A percentile compares a stretch with the other conserved stretches of the same genome.
phyloP scores from a whole-genome alignment of 2,888 invertebrate genomes.

The Mystacides longicornis region DNA sequence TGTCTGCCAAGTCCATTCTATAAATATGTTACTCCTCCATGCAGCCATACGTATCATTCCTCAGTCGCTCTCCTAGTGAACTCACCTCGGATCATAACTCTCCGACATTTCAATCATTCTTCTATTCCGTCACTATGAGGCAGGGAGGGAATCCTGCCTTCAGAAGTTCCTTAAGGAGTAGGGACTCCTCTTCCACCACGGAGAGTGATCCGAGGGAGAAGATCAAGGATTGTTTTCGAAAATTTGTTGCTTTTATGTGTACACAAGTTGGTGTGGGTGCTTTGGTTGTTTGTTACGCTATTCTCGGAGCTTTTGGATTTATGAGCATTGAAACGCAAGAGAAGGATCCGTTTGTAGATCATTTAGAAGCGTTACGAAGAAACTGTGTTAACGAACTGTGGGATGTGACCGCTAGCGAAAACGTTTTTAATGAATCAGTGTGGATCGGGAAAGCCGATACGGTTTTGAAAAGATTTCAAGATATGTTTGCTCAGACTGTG shows the following conservation, averaged over 20 bases:
- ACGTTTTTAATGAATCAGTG: conserved; percentile 59
- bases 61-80: background rate
- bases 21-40: conserved; percentile 15
- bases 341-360: conserved; percentile 44
- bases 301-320: conserved; percentile 77
- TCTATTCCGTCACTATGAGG: conserved; percentile 10
- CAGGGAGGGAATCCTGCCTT: conserved; percentile 29
- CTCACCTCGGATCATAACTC: background rate
- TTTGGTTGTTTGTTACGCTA: conserved; percentile 77
- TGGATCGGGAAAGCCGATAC: conserved; percentile 56
- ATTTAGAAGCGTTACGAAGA: conserved; percentile 46
- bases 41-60: background rate
- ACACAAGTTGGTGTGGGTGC: conserved; percentile 88
- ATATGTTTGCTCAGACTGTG: conserved; percentile 55
- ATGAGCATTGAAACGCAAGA: conserved; percentile 66
- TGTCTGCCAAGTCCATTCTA: conserved; percentile 14
- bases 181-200: conserved; percentile 59
- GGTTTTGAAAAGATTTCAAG: conserved; percentile 60
- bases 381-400: conserved; percentile 60
- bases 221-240: conserved; percentile 78
- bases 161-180: conserved; percentile 57
- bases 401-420: conserved; percentile 57
- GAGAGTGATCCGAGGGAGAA: conserved; percentile 65
- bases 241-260: conserved; percentile 85
- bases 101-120: background rate